phyloP scores from a whole-genome alignment of 2,797 vertebrate species.

The Aplochiton taeniatus region DNA sequence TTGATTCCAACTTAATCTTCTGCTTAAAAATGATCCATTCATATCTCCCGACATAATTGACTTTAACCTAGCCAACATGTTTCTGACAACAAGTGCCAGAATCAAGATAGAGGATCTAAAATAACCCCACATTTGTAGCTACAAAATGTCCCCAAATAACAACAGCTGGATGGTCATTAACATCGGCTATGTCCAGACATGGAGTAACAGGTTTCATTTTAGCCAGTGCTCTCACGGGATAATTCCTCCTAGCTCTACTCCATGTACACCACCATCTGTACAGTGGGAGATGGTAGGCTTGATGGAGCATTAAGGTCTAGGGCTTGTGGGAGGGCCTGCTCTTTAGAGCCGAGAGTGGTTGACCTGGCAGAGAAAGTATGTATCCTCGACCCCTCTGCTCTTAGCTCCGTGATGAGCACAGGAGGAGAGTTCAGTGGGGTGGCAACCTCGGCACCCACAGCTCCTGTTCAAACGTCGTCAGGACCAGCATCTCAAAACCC shows the following conservation, averaged over 20 bases:
- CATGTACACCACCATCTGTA: constrained; percentile 21
- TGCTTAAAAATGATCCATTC: no score
- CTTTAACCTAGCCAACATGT: no score
- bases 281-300: not conserved
- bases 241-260: not conserved
- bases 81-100: no score
- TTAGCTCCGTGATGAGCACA: constrained; percentile 5
- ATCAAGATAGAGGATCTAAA: not conserved
- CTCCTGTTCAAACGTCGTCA: no score
- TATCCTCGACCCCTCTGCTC: constrained; percentile 30
- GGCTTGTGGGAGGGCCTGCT: constrained; percentile 28
- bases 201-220: constrained; percentile 7
- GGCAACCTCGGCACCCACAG: not conserved
- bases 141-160: constrained; percentile 12
- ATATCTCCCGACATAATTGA: no score
- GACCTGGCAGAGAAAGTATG: constrained; percentile 49
- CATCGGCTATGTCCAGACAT: constrained; percentile 13
- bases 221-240: no score
- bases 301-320: not conserved
- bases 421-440: constrained; percentile 25
- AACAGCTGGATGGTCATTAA: constrained; percentile 10
- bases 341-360: constrained; percentile 37
- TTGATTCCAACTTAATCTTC: no score
- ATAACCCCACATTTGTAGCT: constrained; percentile 15
- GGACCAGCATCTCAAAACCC: no score